These are phyloP conservation scores for Ephydatia muelleri DNA, from an alignment of 37 sponge, comb jelly and placozoan species.

Conservation along the genomic window DNA sequence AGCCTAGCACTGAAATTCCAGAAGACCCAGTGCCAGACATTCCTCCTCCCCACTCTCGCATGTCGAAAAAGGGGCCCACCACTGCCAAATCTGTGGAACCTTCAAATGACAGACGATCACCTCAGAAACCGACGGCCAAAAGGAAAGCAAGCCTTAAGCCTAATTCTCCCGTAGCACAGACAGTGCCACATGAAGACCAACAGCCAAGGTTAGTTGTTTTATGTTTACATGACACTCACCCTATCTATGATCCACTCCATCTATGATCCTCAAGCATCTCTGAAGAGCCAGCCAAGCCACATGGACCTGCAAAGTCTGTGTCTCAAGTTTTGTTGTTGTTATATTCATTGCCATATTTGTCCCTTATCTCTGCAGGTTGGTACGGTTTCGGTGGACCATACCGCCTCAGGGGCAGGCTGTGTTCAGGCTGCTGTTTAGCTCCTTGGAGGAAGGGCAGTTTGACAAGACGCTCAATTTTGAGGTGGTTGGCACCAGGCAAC, in stretches of 20 bases:
- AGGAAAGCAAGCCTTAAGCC: background rate
- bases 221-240: background rate
- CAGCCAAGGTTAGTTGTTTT: background rate
- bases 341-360: background rate
- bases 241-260: background rate
- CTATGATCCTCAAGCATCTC: background rate
- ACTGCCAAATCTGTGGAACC: conserved; percentile 4
- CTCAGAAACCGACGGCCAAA: background rate
- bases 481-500: conserved; percentile 81
- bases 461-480: conserved; percentile 95
- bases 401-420: conserved; percentile 67
- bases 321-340: background rate
- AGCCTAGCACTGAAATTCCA: background rate
- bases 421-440: conserved; percentile 76
- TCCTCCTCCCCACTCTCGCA: conserved; percentile 27
- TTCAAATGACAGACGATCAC: conserved; percentile 1
- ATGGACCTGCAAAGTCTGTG: background rate
- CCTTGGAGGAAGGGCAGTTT: conserved; percentile 82
- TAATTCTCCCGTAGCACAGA: conserved; percentile 10
- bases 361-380: conserved; percentile 42
- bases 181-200: background rate
- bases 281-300: background rate
- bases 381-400: conserved; percentile 88
- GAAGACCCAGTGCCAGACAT: background rate
- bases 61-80: background rate